Conservation (phyloP, 2,888 invertebrate species). For the Prenolepis imparis region DNA sequence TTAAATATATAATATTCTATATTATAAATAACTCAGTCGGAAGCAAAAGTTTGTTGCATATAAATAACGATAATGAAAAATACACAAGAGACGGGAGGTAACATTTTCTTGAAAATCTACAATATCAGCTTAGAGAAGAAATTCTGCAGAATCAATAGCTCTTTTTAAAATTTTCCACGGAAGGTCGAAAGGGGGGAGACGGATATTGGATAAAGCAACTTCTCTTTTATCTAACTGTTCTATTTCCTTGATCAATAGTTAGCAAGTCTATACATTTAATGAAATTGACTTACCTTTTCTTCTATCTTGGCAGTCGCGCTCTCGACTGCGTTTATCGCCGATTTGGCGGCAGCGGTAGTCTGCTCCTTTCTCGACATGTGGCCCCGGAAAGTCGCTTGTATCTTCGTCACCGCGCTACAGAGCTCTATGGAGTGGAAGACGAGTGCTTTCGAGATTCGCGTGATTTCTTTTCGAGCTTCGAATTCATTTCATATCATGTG, state of each 20-base stretch:
- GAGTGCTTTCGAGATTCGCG: background rate
- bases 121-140: background rate
- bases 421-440: constrained; percentile 88
- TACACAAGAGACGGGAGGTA: background rate
- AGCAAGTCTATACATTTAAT: background rate
- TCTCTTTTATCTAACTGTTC: background rate
- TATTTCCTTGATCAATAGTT: constrained; percentile 27
- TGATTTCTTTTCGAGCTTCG: background rate
- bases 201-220: constrained; percentile 25
- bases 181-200: background rate
- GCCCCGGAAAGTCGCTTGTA: constrained; percentile 96
- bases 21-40: background rate
- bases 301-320: constrained; percentile 82
- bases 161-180: background rate
- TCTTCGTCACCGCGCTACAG: constrained; percentile 94
- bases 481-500: background rate
- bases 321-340: constrained; percentile 82
- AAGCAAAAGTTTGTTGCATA: background rate
- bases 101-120: background rate
- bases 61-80: background rate
- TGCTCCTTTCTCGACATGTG: constrained; percentile 94
- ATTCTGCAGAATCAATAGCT: constrained; percentile 2
- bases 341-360: constrained; percentile 77
- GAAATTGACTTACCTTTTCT: constrained; percentile 81
- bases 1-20: background rate